Percentiles rank a stretch among this genome's conserved stretches.
These are phyloP conservation scores for Gracilinanus agilis DNA, from an alignment of 2,113 vertebrate species.

Conservation along the genomic window DNA sequence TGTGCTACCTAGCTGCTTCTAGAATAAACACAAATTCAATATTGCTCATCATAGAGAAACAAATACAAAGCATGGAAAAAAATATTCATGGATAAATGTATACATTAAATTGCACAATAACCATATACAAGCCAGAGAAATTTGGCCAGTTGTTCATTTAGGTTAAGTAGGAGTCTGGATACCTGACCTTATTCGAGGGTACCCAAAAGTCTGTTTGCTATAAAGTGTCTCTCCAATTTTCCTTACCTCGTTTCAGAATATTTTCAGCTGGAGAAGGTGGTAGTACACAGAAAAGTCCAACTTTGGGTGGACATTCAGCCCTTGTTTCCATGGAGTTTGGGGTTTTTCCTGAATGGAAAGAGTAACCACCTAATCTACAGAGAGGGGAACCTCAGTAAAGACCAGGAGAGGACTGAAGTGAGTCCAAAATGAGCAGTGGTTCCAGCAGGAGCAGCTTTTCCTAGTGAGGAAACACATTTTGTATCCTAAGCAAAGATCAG, in stretches of 20 bases:
- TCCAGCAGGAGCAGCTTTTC: too few relatives aligned
- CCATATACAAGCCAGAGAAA: background rate
- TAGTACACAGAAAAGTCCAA: background rate
- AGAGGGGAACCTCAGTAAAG: too few relatives aligned
- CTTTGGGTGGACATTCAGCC: too few relatives aligned
- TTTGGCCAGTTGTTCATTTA: background rate
- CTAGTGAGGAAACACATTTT: background rate
- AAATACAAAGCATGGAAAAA: background rate
- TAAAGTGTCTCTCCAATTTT: background rate
- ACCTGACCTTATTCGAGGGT: too few relatives aligned
- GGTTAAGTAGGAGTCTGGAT: background rate
- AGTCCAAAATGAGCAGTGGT: too few relatives aligned
- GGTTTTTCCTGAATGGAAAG: too few relatives aligned
- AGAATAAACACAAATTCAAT: background rate
- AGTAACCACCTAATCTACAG: too few relatives aligned
- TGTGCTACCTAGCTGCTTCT: background rate
- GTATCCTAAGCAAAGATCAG: background rate
- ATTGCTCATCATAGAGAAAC: background rate
- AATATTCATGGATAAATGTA: background rate
- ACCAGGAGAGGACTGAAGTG: too few relatives aligned
- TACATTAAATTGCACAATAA: background rate
- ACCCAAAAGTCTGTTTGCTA: background rate
- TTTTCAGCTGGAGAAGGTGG: background rate
- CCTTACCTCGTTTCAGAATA: background rate
- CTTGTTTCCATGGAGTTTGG: too few relatives aligned